Evolutionary conservation across 2,888 invertebrate genomes (phyloP).

Genomic region (Yponomeuta cagnagella): DNA sequence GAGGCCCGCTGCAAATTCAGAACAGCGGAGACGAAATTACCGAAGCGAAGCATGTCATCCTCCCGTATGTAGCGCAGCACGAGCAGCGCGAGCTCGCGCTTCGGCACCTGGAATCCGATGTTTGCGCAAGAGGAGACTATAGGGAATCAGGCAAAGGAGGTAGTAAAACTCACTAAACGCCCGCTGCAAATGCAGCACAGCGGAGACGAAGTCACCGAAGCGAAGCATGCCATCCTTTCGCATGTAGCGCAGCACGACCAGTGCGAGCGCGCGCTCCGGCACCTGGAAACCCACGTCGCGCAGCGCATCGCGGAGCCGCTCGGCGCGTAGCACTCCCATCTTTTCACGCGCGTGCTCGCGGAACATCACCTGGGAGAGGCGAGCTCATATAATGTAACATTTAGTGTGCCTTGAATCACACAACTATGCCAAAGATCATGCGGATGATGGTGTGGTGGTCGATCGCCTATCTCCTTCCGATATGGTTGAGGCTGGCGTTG

Average conservation of each 20-base stretch:
- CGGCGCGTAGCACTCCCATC: conserved; percentile 91
- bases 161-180: conserved; percentile 63
- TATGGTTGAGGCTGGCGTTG: too few relatives aligned
- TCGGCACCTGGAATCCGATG: too few relatives aligned
- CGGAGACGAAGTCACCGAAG: conserved; percentile 94
- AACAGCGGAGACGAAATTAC: conserved; percentile 35
- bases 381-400: neutral
- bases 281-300: conserved; percentile 92
- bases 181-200: conserved; percentile 90
- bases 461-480: too few relatives aligned
- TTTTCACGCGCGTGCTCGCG: conserved; percentile 93
- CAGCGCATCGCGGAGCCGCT: conserved; percentile 88
- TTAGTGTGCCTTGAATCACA: too few relatives aligned
- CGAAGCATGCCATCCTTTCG: conserved; percentile 93
- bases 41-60: conserved; percentile 90
- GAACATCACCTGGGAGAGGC: conserved; percentile 71
- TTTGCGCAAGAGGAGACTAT: too few relatives aligned
- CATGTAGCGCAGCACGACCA: conserved; percentile 91
- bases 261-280: conserved; percentile 87
- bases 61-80: too few relatives aligned
- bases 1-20: too few relatives aligned
- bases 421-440: too few relatives aligned
- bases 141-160: too few relatives aligned
- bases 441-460: too few relatives aligned
- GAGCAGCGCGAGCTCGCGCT: conserved; percentile 32